Evolutionary conservation across 2,888 invertebrate genomes (phyloP).

Genomic region (Leucophenga maculata): DNA sequence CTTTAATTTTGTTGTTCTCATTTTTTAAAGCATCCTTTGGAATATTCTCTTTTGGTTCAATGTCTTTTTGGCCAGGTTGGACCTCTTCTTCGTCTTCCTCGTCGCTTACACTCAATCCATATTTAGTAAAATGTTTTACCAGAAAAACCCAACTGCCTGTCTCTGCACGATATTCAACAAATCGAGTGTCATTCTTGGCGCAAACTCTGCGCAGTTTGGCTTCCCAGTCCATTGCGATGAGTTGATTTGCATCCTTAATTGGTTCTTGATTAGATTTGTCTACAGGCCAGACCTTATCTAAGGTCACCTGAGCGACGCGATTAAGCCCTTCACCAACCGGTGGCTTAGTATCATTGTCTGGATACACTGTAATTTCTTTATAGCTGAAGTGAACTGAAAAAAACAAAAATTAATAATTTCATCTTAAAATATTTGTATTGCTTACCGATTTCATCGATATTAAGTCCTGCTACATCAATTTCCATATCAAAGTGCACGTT

Average conservation of each 20-base stretch:
- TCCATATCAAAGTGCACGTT: conserved; percentile 89
- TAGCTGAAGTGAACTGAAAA: conserved; percentile 87
- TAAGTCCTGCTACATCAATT: conserved; percentile 87
- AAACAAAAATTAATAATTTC: background rate
- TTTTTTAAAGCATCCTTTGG: conserved; percentile 47
- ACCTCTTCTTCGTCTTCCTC: conserved; percentile 89
- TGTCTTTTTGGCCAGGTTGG: conserved; percentile 70
- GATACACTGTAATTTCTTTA: conserved; percentile 96
- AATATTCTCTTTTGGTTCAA: conserved; percentile 54
- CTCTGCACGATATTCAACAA: conserved; percentile 94
- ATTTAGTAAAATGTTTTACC: conserved; percentile 95
- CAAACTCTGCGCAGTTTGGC: conserved; percentile 87
- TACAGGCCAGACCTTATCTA: conserved; percentile 93
- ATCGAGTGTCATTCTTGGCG: conserved; percentile 89
- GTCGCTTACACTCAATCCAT: conserved; percentile 90
- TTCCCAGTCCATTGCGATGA: conserved; percentile 88
- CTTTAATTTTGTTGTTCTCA: conserved; percentile 53
- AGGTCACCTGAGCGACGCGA: conserved; percentile 89
- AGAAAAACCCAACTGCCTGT: conserved; percentile 98
- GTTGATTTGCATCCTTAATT: conserved; percentile 84
- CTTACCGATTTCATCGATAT: conserved; percentile 87
- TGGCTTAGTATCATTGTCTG: conserved; percentile 91
- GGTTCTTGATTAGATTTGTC: conserved; percentile 86
- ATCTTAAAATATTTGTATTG: background rate
- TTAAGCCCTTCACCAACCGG: conserved; percentile 90